phyloP scores from a whole-genome alignment of 2,113 vertebrate genomes.

The Channa maculata region DNA sequence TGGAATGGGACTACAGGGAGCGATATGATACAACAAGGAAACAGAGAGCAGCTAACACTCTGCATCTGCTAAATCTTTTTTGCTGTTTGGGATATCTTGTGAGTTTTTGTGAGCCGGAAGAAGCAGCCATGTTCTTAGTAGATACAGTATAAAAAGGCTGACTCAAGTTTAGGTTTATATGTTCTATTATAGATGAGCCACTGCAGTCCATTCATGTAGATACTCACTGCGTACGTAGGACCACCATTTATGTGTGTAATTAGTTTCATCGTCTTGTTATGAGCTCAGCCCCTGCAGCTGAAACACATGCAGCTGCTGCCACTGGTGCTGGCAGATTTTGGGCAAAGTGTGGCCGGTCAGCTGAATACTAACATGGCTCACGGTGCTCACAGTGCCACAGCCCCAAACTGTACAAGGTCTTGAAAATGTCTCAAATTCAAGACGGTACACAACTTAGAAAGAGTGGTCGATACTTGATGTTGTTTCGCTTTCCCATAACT shows the following conservation, averaged over 20 bases:
- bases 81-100: slow-evolving; percentile 17
- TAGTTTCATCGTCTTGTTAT: slow-evolving; percentile 51
- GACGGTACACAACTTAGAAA: slow-evolving; percentile 37
- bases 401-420: slow-evolving; percentile 44
- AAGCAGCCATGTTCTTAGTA: neutral
- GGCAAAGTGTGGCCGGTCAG: slow-evolving; percentile 46
- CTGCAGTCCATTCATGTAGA: slow-evolving; percentile 31
- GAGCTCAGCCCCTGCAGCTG: slow-evolving; percentile 45
- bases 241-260: slow-evolving; percentile 59
- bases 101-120: slow-evolving; percentile 20
- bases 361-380: slow-evolving; percentile 63
- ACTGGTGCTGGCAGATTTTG: slow-evolving; percentile 34
- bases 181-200: slow-evolving; percentile 60
- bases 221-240: slow-evolving; percentile 28
- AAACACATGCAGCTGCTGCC: slow-evolving; percentile 46
- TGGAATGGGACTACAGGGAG: slow-evolving; percentile 4
- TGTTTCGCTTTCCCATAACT: slow-evolving; percentile 1
- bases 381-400: slow-evolving; percentile 32
- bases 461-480: slow-evolving; percentile 20
- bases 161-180: neutral
- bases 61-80: slow-evolving; percentile 20
- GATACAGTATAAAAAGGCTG: slow-evolving; percentile 1
- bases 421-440: slow-evolving; percentile 47
- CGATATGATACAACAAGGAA: neutral
- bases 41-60: neutral